Percentiles rank a stretch among this genome's conserved stretches.
phyloP scores from a whole-genome alignment of 2,888 invertebrate genomes.

The Trissolcus brochymenae region DNA sequence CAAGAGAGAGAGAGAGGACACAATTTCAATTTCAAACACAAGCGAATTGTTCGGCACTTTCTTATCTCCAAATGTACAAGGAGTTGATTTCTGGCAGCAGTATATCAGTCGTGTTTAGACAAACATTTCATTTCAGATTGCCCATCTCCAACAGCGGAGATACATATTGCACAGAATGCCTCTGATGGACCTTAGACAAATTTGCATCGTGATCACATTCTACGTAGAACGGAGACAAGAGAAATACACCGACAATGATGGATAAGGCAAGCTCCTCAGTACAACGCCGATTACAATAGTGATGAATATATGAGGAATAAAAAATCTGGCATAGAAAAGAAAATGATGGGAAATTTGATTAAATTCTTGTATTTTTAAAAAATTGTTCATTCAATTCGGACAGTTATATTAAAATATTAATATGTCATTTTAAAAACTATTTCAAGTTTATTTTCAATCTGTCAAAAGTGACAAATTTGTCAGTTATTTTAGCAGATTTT shows the following conservation, averaged over 20 bases:
- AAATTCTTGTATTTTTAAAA: no score
- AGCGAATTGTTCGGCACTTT: conserved; percentile 33
- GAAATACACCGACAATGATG: neutral
- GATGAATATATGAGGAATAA: no score
- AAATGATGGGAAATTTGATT: no score
- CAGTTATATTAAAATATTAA: no score
- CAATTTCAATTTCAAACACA: no score
- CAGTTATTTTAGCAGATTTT: no score
- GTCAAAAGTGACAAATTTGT: no score
- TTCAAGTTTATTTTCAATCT: no score
- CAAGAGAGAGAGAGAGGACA: no score
- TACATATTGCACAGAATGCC: conserved; percentile 40
- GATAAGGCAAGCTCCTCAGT: conserved; percentile 7
- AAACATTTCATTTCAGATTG: conserved; percentile 42
- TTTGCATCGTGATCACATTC: conserved; percentile 39
- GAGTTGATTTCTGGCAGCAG: conserved; percentile 25
- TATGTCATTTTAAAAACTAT: no score
- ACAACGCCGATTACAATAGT: neutral
- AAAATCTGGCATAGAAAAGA: no score
- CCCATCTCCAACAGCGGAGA: conserved; percentile 18
- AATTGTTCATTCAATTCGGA: no score
- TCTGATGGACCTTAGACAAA: conserved; percentile 43
- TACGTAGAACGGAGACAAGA: conserved; percentile 13
- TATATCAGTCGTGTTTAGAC: conserved; percentile 40
- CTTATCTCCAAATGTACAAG: conserved; percentile 34